Conservation (phyloP, 30 jellyfish, hydroid and myxozoan species). For the Aurelia aurita region DNA sequence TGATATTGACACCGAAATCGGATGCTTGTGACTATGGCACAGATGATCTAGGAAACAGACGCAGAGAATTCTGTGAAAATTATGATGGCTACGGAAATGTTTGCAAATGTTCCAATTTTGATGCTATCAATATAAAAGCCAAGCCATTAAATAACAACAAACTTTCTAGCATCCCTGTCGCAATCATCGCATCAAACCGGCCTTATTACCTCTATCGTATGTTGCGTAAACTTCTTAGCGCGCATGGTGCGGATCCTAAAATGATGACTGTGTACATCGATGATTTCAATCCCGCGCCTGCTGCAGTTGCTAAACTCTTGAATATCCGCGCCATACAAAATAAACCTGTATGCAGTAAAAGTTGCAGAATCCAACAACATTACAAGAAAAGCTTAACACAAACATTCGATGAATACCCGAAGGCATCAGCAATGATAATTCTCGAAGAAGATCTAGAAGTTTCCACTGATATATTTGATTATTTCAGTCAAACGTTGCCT, state of each 20-base stretch:
- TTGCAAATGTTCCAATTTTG: constrained; percentile 86
- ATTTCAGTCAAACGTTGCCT: constrained; percentile 90
- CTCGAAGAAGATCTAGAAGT: constrained; percentile 98
- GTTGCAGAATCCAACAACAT: constrained; percentile 97
- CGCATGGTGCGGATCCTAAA: constrained; percentile 87
- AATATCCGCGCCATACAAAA: constrained; percentile 77
- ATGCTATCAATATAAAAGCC: constrained; percentile 71
- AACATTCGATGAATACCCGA: constrained; percentile 89
- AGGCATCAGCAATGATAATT: constrained; percentile 80
- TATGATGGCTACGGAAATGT: constrained; percentile 97
- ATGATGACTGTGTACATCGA: constrained; percentile 89
- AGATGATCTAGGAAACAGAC: constrained; percentile 54
- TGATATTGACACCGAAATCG: no score
- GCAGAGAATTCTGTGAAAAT: constrained; percentile 77
- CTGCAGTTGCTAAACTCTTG: constrained; percentile 93
- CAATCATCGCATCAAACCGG: constrained; percentile 95
- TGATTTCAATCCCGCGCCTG: constrained; percentile 85
- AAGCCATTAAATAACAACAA: constrained; percentile 35
- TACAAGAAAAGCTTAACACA: constrained; percentile 83
- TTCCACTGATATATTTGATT: constrained; percentile 92
- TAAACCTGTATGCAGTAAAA: constrained; percentile 86
- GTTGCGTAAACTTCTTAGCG: constrained; percentile 91
- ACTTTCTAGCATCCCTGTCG: constrained; percentile 83
- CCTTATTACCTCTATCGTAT: constrained; percentile 89
- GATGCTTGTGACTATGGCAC: constrained; percentile 68